Evolutionary conservation across 1,140 invertebrate genomes (phyloP), one percentile per base, ranked within the genome.

Genomic region (Bemisia tabaci): DNA sequence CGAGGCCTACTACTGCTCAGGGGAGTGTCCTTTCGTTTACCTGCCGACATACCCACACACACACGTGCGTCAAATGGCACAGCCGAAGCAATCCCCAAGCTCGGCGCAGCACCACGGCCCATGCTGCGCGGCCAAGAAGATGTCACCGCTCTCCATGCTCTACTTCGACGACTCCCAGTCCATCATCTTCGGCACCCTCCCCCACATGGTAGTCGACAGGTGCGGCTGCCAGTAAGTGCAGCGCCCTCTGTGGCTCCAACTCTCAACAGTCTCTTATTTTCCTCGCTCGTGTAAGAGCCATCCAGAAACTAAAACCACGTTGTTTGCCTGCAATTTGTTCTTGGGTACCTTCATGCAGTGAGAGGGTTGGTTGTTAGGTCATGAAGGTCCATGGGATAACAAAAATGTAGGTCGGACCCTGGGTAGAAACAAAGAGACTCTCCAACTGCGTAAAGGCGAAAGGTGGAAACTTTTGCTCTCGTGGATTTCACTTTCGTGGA

Each of bases 1-100:
- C 79, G 88, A 96, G 73, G 95, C 96, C 22, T 94, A 95, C 79
- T 97, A 95, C 79, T 99, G 96, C 80, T 88, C 89, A 67, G 96
- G 96, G 1, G 91, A 96, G 72, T 98, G 96, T 81, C 89, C 90
- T 0, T 92, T 88, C 78, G 85, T 88, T 1, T 67, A 83, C 61
- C 26, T 63, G 22, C 68, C 66, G 12, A 48, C 22, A 22, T 89
- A 96, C 76, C 89, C 93, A 1, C 95, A 97, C 77, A 97, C 95
- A 23, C 94, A 98, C 78, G 82, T 48, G 5, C 33, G 17, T 5
- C 33, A 48, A 48, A 5, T 98, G 73, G 87, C 94, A 39, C 87
- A 59, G 23, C 24, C 66, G 2, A 39, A 62, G 33, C 60, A 93
- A 72, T 82, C 90, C 70, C 79, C 83, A 59, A 84, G 87, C 70